Base-by-base conservation (phyloP, 2,888 invertebrate genomes). In the Microctonus hyperodae region DNA sequence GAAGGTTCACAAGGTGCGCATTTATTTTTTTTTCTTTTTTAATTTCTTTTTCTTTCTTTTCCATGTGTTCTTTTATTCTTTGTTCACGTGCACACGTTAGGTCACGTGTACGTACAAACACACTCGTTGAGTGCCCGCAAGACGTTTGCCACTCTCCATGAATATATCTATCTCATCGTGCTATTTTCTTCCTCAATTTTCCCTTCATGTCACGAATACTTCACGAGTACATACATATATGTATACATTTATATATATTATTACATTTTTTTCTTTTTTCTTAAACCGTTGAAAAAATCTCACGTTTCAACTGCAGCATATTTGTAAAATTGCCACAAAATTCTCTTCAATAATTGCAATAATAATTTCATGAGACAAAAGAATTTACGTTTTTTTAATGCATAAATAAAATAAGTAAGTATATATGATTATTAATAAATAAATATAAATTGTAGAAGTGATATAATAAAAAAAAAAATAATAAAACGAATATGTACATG, bases 41-140 rank as follows among this genome's bases (percentile, higher is more conserved):
- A 20, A 16, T 48, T 25, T 51, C n/a, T 25, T 23, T 51, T 20
- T 9, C 3, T 23, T 23, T n/a, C 23, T 3, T 31, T 35, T 37
- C 25, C 35, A 20, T 4, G 28, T 28, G 3, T 56, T 31, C 20
- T 16, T 20, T 13, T 11, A 2, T 23, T 25, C 40, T 35, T 5
- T 16, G 31, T 33, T 50, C 57, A 37, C 55, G 44, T 55, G 55
- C 65, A 60, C 40, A 65, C 65, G 23, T 44, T 55, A 16, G 44
- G 55, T 60, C 60, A 60, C 55, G 65, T 65, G 53, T 59, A n/a
- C n/a, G n/a, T n/a, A n/a, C n/a, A n/a, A 53, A 59, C 59, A 65
- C 65, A 65, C 65, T 65, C 44, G 23, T 10, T 9, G 53, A 55
- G 37, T 65, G 44, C 64, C 57, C 64, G 33, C 48, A 50, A 58